Percentiles rank a stretch among this genome's conserved stretches.
Evolutionary conservation across 2,797 vertebrate genomes (phyloP).

Genomic region (Uromys caudimaculatus): DNA sequence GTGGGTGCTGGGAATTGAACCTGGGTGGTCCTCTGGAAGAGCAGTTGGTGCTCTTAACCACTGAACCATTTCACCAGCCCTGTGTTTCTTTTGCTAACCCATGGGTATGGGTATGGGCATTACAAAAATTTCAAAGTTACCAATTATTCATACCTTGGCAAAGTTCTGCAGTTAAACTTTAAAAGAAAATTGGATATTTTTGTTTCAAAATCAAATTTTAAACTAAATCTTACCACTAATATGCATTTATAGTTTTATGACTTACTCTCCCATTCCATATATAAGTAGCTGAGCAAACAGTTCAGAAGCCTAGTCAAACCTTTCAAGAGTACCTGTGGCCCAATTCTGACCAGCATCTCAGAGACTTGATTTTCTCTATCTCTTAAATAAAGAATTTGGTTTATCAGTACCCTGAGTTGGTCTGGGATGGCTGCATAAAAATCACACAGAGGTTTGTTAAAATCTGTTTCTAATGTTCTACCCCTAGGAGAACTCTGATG

Average conservation of each 20-base stretch:
- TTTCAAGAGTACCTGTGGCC: conserved; percentile 36
- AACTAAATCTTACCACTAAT: conserved; percentile 44
- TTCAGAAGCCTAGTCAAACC: conserved; percentile 45
- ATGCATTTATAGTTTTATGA: conserved; percentile 33
- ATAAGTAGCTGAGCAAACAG: conserved; percentile 51
- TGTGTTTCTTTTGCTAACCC: conserved; percentile 39
- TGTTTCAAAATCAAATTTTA: conserved; percentile 48
- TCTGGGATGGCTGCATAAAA: conserved; percentile 58
- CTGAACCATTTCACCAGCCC: not conserved
- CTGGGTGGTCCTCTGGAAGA: not conserved
- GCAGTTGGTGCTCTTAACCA: not conserved
- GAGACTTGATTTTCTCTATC: conserved; percentile 54
- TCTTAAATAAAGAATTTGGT: conserved; percentile 64
- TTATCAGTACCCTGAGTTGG: not conserved
- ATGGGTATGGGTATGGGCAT: not conserved
- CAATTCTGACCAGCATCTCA: conserved; percentile 1
- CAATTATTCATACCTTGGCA: conserved; percentile 2
- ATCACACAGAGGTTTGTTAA: conserved; percentile 71
- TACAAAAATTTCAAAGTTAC: conserved; percentile 7
- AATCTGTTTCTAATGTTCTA: conserved; percentile 61
- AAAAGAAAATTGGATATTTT: not conserved
- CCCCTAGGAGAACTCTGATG: conserved; percentile 48
- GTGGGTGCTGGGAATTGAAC: not conserved
- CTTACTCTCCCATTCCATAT: not conserved
- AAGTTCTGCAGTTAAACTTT: conserved; percentile 5